These are phyloP conservation scores for Balearica regulorum DNA, from an alignment of 2,797 vertebrate species.

Conservation along the genomic window DNA sequence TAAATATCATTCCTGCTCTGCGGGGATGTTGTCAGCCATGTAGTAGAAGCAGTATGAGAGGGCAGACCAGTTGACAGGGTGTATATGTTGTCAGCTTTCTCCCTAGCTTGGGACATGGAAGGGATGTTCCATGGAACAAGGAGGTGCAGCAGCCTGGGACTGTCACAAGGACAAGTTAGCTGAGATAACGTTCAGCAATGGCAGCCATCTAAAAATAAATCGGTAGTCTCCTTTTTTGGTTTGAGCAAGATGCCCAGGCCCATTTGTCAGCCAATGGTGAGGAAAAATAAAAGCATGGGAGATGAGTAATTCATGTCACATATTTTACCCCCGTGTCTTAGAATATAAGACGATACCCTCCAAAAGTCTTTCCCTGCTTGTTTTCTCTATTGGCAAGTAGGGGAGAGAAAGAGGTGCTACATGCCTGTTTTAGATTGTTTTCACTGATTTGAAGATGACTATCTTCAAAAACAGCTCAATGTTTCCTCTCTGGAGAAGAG, in stretches of 20 bases:
- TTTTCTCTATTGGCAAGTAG: background rate
- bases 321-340: background rate
- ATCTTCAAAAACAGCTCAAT: background rate
- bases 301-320: background rate
- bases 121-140: background rate
- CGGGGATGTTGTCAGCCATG: background rate
- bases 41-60: background rate
- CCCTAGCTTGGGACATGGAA: background rate
- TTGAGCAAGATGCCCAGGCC: background rate
- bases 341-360: background rate
- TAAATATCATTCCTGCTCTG: background rate
- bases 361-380: background rate
- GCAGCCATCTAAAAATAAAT: background rate
- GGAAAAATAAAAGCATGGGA: background rate
- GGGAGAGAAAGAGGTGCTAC: background rate
- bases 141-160: background rate
- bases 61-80: background rate
- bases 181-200: background rate
- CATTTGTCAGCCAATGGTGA: background rate
- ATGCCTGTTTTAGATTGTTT: background rate
- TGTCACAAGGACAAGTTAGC: background rate
- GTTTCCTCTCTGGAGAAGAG: background rate
- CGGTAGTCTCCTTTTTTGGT: background rate
- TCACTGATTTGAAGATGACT: background rate
- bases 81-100: background rate